phyloP scores from a whole-genome alignment of 1,140 invertebrate species.

The Apocrypta bakeri region DNA sequence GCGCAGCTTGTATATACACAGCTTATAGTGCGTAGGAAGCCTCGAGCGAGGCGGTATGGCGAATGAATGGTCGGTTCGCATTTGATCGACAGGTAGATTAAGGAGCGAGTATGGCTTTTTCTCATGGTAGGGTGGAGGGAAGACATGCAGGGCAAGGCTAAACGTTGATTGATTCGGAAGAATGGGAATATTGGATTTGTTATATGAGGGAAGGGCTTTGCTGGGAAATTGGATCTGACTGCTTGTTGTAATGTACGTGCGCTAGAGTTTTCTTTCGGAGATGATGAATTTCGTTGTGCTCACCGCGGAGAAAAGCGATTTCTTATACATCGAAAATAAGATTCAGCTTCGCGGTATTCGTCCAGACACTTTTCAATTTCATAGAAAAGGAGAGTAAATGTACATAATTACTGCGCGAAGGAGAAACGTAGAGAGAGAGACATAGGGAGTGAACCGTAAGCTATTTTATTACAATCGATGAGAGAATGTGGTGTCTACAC shows the following conservation, averaged over 20 bases:
- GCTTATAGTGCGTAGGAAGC: too few species aligned
- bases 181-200: background rate
- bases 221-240: background rate
- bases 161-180: constrained; percentile 2
- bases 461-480: background rate
- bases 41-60: background rate
- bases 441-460: background rate
- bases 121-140: background rate
- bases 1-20: too few species aligned
- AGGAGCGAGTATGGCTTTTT: background rate
- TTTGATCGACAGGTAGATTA: constrained; percentile 30
- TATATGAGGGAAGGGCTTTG: background rate
- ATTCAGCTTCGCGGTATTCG: background rate
- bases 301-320: background rate
- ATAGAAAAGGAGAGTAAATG: too few species aligned
- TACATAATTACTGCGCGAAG: too few species aligned
- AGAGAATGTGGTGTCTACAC: background rate
- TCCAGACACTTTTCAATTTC: background rate
- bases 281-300: background rate
- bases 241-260: background rate
- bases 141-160: too few species aligned
- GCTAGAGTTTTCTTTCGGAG: background rate
- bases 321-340: background rate
- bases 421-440: too few species aligned
- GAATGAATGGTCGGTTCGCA: background rate